These are phyloP conservation scores for Drosophila lacertosa DNA, from an alignment of 1,140 invertebrate species.

Conservation along the genomic window DNA sequence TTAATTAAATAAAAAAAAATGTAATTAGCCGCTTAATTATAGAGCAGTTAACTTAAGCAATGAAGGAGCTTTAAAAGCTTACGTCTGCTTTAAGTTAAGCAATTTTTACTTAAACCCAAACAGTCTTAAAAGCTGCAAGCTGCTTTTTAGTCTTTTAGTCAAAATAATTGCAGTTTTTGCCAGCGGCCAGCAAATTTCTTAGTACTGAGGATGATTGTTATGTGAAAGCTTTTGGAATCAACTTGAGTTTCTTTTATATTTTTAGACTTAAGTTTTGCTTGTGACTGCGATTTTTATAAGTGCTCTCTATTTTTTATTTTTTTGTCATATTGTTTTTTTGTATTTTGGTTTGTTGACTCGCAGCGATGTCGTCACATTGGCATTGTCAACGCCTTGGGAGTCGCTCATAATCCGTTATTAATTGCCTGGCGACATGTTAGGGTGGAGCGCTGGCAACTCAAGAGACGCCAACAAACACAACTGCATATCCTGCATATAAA, in stretches of 20 bases:
- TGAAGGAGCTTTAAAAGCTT: too few species aligned
- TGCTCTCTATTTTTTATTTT: constrained; percentile 6
- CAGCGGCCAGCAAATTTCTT: too few species aligned
- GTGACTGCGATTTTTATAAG: background rate
- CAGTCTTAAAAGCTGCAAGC: background rate
- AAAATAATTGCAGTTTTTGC: too few species aligned
- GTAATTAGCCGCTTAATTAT: too few species aligned
- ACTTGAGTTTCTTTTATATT: too few species aligned
- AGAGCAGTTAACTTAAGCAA: too few species aligned
- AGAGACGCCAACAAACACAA: constrained; percentile 17
- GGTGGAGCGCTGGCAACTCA: constrained; percentile 18
- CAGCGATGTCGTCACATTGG: constrained; percentile 48
- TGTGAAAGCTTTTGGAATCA: too few species aligned
- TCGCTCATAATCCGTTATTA: constrained; percentile 77
- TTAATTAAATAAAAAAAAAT: too few species aligned
- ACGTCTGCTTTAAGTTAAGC: too few species aligned
- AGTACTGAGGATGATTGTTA: too few species aligned
- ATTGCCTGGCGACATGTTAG: constrained; percentile 75
- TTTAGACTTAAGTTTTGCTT: background rate
- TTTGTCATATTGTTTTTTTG: background rate
- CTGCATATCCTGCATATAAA: background rate
- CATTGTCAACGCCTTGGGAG: constrained; percentile 71
- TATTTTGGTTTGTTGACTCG: constrained; percentile 43
- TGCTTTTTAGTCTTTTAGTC: too few species aligned
- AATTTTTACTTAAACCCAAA: too few species aligned